Percentiles rank a stretch among this genome's conserved stretches.
Evolutionary conservation across 2,797 vertebrate species (phyloP).

Genomic region (Agapornis canus): DNA sequence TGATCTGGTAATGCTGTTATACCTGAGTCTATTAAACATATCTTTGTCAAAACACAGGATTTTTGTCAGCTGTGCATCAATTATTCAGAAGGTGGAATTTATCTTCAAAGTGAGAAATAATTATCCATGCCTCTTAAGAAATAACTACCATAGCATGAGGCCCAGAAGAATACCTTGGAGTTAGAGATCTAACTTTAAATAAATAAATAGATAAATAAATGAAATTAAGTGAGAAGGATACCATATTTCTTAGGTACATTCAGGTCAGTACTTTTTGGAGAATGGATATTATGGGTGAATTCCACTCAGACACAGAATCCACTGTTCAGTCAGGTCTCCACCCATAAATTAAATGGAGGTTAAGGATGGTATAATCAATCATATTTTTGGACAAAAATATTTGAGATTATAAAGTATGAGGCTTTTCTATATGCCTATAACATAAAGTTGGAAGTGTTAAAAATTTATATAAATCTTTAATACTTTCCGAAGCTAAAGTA

Average conservation of each 20-base stretch:
- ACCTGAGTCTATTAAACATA: fast-evolving
- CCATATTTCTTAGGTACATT: neutral
- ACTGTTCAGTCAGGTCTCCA: neutral
- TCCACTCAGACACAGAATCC: neutral
- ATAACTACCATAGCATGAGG: neutral
- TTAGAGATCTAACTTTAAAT: neutral
- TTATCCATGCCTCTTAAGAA: neutral
- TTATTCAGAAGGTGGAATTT: neutral
- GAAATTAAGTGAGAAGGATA: neutral
- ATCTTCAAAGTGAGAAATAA: neutral
- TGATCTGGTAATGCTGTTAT: neutral
- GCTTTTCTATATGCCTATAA: neutral
- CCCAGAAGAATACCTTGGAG: neutral
- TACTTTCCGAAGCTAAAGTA: neutral
- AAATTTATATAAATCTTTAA: neutral
- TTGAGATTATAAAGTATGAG: neutral
- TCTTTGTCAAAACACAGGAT: neutral
- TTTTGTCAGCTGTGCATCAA: neutral
- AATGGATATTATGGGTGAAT: neutral
- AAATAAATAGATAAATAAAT: neutral
- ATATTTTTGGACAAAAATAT: neutral
- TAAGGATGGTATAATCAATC: neutral
- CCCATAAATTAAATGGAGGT: neutral
- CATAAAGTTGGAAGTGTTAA: neutral
- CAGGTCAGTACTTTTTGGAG: neutral